These are phyloP conservation scores for Etheostoma nigrum DNA, from an alignment of 2,797 vertebrate species.

Conservation along the genomic window DNA sequence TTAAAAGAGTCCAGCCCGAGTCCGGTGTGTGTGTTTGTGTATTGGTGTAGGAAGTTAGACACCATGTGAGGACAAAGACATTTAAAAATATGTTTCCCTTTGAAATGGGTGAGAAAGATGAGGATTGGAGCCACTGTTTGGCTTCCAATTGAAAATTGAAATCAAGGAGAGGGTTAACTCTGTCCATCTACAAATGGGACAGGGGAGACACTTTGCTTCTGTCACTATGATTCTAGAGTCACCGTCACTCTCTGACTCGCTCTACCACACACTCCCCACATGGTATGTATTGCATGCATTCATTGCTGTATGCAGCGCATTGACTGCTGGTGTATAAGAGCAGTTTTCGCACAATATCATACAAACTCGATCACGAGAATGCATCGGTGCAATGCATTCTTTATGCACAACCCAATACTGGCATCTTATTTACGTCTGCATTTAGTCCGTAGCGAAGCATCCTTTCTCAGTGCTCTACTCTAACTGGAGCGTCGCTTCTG, in stretches of 20 bases:
- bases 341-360: no score
- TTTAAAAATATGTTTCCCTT: constrained; percentile 5
- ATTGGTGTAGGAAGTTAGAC: background rate
- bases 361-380: no score
- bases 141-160: background rate
- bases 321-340: no score
- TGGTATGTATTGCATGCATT: no score
- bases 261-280: no score
- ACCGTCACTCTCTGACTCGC: no score
- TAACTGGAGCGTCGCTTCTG: background rate
- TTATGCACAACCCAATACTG: background rate
- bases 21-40: background rate
- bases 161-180: no score
- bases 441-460: background rate
- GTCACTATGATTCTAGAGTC: no score
- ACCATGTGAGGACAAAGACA: constrained; percentile 28
- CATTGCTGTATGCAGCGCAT: no score
- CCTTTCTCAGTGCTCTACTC: background rate
- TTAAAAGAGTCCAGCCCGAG: constrained; percentile 21
- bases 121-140: background rate
- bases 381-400: background rate
- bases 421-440: background rate
- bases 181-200: no score
- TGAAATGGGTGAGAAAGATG: background rate
- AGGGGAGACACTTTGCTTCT: no score